Conservation (phyloP, 2,797 vertebrate genomes). For the Fringilla coelebs region DNA sequence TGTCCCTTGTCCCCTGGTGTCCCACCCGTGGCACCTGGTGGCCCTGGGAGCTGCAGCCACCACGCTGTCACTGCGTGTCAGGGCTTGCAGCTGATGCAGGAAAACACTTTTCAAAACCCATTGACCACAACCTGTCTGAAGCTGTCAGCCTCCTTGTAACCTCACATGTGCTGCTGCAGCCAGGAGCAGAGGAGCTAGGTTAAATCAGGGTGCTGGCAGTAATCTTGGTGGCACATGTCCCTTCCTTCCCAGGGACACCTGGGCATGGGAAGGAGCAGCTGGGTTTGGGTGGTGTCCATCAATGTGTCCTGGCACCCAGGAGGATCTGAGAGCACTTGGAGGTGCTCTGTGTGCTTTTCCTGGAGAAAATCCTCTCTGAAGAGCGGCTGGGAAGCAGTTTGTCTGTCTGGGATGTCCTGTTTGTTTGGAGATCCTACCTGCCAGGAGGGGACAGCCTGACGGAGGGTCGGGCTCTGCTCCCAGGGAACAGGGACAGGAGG, state of each 20-base stretch:
- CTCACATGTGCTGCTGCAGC: not conserved
- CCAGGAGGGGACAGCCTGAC: not conserved
- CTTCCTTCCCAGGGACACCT: not conserved
- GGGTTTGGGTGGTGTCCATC: not conserved
- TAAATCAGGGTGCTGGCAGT: not conserved
- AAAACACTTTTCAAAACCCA: not conserved
- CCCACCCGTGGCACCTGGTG: not conserved
- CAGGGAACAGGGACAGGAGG: not conserved
- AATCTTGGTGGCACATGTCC: not conserved
- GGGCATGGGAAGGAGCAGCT: not conserved
- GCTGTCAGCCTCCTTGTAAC: not conserved
- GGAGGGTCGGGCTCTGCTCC: rapidly evolving
- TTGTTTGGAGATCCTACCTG: not conserved
- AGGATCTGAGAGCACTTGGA: not conserved
- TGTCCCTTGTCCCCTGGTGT: not conserved
- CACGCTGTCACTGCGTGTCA: not conserved
- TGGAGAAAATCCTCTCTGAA: not conserved
- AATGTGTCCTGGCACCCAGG: rapidly evolving
- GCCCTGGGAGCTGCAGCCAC: not conserved
- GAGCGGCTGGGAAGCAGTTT: not conserved
- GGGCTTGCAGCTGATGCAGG: not conserved
- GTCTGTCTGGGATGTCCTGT: not conserved
- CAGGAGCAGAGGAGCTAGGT: not conserved
- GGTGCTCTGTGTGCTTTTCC: not conserved
- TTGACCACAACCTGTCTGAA: not conserved